These are phyloP conservation scores for Haliclona indistincta DNA, from an alignment of 37 sponge, comb jelly and placozoan species.

Conservation along the genomic window DNA sequence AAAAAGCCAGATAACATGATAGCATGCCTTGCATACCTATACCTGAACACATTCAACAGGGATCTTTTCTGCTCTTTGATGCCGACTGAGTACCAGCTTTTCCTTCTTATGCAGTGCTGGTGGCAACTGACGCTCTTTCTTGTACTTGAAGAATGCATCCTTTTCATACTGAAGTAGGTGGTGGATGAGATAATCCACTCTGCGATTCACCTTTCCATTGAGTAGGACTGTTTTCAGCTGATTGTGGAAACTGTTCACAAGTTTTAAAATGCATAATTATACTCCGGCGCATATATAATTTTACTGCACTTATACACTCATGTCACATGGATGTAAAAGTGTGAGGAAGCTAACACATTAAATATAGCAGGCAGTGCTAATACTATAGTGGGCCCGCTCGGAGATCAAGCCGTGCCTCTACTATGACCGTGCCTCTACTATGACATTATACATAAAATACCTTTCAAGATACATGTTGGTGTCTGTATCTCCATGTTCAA, in stretches of 20 bases:
- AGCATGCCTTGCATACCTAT: background rate
- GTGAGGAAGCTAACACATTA: background rate
- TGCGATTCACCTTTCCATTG: conserved; percentile 40
- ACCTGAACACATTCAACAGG: background rate
- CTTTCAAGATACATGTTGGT: conserved; percentile 29
- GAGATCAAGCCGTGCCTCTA: no score
- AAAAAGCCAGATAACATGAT: no score
- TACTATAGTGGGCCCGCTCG: background rate
- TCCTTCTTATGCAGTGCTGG: conserved; percentile 3
- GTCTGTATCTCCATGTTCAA: conserved; percentile 31
- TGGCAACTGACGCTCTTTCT: conserved; percentile 2
- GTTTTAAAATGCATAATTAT: background rate
- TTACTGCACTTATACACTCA: no score
- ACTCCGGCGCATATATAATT: background rate
- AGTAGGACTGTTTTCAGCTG: conserved; percentile 23
- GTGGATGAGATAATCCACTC: conserved; percentile 22
- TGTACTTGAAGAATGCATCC: conserved; percentile 30
- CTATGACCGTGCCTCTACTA: no score
- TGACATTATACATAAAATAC: background rate
- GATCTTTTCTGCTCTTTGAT: conserved; percentile 8
- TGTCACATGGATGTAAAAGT: background rate
- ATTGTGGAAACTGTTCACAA: conserved; percentile 30
- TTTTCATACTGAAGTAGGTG: conserved; percentile 26
- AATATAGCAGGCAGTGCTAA: background rate
- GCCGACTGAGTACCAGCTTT: background rate